Evolutionary conservation across 2,113 vertebrate species (phyloP).

Genomic region (Tonatia bakeri): DNA sequence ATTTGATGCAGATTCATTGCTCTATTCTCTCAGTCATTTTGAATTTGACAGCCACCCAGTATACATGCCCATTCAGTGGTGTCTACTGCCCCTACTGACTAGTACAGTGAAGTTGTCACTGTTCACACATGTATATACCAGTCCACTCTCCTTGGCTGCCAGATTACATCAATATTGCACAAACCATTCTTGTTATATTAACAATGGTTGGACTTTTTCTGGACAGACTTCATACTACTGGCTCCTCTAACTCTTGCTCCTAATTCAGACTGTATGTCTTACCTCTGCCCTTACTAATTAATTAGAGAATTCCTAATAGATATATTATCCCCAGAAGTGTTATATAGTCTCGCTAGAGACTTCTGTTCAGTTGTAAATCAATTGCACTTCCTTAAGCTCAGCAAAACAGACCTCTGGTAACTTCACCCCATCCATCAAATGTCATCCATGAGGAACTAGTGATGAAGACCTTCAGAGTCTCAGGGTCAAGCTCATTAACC

Average conservation of each 20-base stretch:
- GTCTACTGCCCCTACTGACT: too few relatives aligned
- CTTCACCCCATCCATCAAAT: neutral
- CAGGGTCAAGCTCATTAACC: neutral
- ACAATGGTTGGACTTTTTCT: too few relatives aligned
- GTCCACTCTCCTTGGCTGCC: too few relatives aligned
- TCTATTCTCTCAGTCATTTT: too few relatives aligned
- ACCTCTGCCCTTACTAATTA: slow-evolving; percentile 5
- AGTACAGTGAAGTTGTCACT: too few relatives aligned
- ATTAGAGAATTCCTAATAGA: slow-evolving; percentile 31
- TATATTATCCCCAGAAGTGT: neutral
- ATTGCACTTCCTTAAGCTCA: neutral
- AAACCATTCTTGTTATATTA: too few relatives aligned
- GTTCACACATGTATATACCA: too few relatives aligned
- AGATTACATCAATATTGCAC: too few relatives aligned
- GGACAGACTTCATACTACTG: neutral
- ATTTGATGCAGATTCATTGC: too few relatives aligned
- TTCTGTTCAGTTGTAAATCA: slow-evolving; percentile 16
- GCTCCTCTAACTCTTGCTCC: neutral
- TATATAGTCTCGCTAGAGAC: neutral
- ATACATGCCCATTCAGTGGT: too few relatives aligned
- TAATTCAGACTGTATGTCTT: neutral
- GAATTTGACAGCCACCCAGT: too few relatives aligned
- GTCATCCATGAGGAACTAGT: neutral
- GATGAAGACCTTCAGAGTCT: neutral
- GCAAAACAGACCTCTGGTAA: neutral